phyloP scores from a whole-genome alignment of 2,113 vertebrate genomes.

The Equus przewalskii region DNA sequence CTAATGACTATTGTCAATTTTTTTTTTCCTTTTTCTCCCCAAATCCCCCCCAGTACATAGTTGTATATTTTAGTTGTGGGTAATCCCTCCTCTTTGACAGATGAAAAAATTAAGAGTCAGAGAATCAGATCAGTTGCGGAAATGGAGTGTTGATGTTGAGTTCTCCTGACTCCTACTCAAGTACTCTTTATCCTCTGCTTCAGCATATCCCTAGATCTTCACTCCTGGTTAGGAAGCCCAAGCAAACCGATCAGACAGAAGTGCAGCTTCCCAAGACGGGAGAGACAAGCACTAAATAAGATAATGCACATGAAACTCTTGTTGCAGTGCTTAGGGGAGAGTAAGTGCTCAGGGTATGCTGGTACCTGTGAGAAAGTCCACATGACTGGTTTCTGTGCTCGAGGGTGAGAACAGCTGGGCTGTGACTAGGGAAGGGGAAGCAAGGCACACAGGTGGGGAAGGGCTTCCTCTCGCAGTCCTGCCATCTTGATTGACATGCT shows the following conservation, averaged over 20 bases:
- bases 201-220: not conserved
- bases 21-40: too few relatives aligned
- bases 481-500: conserved; percentile 21
- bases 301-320: not conserved
- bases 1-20: too few relatives aligned
- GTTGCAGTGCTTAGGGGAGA: not conserved
- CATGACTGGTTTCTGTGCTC: not conserved
- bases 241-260: not conserved
- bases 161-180: not conserved
- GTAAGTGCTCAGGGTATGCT: not conserved
- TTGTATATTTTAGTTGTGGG: too few relatives aligned
- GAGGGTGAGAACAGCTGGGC: not conserved
- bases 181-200: not conserved
- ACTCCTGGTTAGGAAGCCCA: not conserved
- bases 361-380: not conserved
- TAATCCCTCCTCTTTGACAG: not conserved
- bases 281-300: not conserved
- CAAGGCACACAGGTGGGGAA: not conserved
- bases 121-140: not conserved
- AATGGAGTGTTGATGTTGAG: not conserved
- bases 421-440: not conserved
- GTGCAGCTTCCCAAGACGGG: not conserved
- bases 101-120: not conserved
- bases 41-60: too few relatives aligned
- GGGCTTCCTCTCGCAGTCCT: not conserved